Evolutionary conservation across 2,113 vertebrate genomes (phyloP), one percentile per base, ranked within the genome.

Genomic region (Leucopsar rothschildi): DNA sequence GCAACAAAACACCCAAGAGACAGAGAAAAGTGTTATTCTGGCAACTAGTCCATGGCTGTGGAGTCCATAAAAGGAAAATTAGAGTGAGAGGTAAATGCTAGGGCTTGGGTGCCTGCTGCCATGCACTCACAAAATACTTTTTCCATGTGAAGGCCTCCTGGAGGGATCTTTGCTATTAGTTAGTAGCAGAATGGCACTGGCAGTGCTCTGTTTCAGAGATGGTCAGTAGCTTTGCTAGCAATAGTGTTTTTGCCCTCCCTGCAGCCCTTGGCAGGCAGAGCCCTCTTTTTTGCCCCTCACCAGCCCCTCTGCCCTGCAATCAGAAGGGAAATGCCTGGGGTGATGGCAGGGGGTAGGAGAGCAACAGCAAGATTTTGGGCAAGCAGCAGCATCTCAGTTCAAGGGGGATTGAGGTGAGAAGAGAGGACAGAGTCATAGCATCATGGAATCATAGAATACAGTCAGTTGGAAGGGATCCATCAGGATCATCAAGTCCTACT

Each of bases 401-500:
- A n/a, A 61, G 16, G 18, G 15, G 7, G 45, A 15, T 29, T 91
- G 25, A 66, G 60, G 18, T 49, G 47, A 33, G n/a, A 81, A 49
- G 17, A 55, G 53, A 80, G 5, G 40, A 27, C 17, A 59, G 49
- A 55, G 31, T 33, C 49, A 47, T 15, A 55, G 17, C n/a, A 56
- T n/a, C 11, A 52, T 18, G 15, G 49, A 33, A 18, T 44, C 24
- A 56, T 13, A 49, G 29, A 57, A 49, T 29, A 40, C 10, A 35
- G 25, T 66, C 44, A 35, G 11, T 16, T 66, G 31, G 25, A 42
- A 65, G 35, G 9, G 50, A 56, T 18, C n/a, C 40, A 64, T 19
- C 9, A 40, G 59, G 15, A 49, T 40, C 35, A n/a, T 39, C 0
- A 0, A n/a, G 10, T 56, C 12, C 49, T 28, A 0, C 28, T 64